Evolutionary conservation across 2,888 invertebrate species (phyloP), one percentile per base, ranked within the genome.

Genomic region (Oscheius sp.): DNA sequence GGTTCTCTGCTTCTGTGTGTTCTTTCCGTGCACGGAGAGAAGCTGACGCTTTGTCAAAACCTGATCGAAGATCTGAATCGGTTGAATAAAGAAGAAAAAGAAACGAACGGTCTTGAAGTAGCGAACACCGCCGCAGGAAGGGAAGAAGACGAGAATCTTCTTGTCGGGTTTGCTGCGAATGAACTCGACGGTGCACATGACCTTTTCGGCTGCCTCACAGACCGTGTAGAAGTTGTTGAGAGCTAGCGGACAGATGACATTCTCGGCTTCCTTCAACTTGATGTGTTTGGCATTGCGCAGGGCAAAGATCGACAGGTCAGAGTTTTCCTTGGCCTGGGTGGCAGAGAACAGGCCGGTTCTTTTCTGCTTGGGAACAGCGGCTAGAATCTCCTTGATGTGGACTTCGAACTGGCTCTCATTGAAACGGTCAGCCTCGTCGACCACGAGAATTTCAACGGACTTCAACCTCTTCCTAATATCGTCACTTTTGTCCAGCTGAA

Each of bases 311-410:
- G 97, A 94, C 13, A 99, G 91, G 86, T 95, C 94, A 78, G 95
- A 93, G 0, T 97, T 92, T 90, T 96, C 95, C 88, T 95, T 95
- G 0, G 97, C 97, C 91, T 98, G 98, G 1, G 99, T 99, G 0
- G 99, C 99, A 0, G 98, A 98, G 91, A 99, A 99, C n/a, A 99
- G 92, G 0, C 97, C 96, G 0, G 99, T 99, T 83, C 97, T 92
- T 47, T 99, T 92, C 88, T 96, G 95, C 50, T 96, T 93, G 0
- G 99, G 99, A 53, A 99, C 90, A 90, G 94, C 94, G 82, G 94
- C 93, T 3, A 99, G 91, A 84, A 99, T 97, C 21, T 94, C 94
- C 83, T 95, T 94, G 21, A 98, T 91, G 1, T 86, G 85, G 13
- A 92, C 91, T 84, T 94, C 94, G 90, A 99, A 99, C 1, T 97